These are phyloP conservation scores for Falco novaeseelandiae DNA, from an alignment of 2,797 vertebrate species.

Conservation along the genomic window DNA sequence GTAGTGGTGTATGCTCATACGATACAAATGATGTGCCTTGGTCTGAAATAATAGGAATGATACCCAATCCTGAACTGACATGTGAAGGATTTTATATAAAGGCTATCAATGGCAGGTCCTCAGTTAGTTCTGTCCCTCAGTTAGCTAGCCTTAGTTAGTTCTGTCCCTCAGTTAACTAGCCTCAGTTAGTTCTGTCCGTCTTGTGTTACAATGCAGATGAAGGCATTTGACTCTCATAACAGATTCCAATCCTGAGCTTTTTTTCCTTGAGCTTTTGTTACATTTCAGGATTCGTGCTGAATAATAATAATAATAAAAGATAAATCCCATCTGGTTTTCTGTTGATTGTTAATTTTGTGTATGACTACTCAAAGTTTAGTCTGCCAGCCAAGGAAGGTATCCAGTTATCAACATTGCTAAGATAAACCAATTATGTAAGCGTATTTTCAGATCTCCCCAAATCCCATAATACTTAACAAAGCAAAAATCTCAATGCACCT, in stretches of 20 bases:
- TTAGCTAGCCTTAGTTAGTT: neutral
- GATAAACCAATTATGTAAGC: slow-evolving; percentile 18
- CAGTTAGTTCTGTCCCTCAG: neutral
- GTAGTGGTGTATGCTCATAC: neutral
- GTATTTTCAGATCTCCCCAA: slow-evolving; percentile 4
- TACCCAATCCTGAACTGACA: neutral
- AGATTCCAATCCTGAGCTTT: neutral
- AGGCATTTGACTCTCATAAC: neutral
- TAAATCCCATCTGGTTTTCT: neutral
- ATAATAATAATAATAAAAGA: slow-evolving; percentile 15
- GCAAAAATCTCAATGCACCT: neutral
- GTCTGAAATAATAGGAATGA: neutral
- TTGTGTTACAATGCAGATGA: neutral
- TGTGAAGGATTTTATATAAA: neutral
- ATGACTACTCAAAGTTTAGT: neutral
- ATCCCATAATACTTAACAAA: neutral
- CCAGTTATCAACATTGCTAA: slow-evolving; percentile 28
- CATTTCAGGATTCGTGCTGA: neutral
- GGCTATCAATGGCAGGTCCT: neutral
- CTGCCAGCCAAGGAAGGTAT: slow-evolving; percentile 1
- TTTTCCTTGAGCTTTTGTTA: neutral
- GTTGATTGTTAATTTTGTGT: neutral
- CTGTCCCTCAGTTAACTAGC: neutral
- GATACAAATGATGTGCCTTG: neutral
- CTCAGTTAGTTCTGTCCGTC: neutral